Evolutionary conservation across 1,140 invertebrate species (phyloP), one percentile per base, ranked within the genome.

Genomic region (Drosophila pseudoananassae): DNA sequence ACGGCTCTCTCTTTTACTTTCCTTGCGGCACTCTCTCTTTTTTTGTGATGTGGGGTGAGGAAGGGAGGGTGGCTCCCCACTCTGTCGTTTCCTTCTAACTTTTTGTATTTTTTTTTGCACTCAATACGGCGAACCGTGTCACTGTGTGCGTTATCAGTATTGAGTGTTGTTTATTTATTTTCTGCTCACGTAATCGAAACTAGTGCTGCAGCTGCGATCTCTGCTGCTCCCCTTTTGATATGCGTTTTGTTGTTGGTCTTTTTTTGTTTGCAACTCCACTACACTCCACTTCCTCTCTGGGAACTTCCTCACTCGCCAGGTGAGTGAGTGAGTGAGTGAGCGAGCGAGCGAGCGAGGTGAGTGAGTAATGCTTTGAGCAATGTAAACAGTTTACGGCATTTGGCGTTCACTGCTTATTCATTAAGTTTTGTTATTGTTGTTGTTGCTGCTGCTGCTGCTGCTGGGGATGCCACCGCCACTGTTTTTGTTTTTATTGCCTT

Each of bases 321-420:
- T 29, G 27, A 53, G 60, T 36, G 12, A 36, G 33, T 33, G 31
- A 33, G 31, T 29, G 29, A 60, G 50, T 3, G 52, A 54, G 40
- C 12, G 12, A 36, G 33, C 12, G 10, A 36, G 33, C 20, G 29
- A 60, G 51, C 3, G 52, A 54, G 33, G 52, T 55, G 61, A 31
- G 47, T 29, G 55, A 58, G 56, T 76, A 76, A 76, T 76, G 61
- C 63, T 57, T 46, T 56, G 40, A 74, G 68, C 52, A 82, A 66
- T 81, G 82, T 85, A 78, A 85, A 87, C 82, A 82, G 78, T 87
- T 76, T 76, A 76, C 49, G 72, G 70, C 70, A 74, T 40, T 74
- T 59, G 71, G 40, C 63, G 69, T 69, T 69, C 50, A 20, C 27
- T 61, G 70, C 46, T 53, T 73, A 70, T 64, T 70, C 66, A 70